Base-by-base conservation (phyloP, 2,888 invertebrate species). In the Anoplius nigerrimus region DNA sequence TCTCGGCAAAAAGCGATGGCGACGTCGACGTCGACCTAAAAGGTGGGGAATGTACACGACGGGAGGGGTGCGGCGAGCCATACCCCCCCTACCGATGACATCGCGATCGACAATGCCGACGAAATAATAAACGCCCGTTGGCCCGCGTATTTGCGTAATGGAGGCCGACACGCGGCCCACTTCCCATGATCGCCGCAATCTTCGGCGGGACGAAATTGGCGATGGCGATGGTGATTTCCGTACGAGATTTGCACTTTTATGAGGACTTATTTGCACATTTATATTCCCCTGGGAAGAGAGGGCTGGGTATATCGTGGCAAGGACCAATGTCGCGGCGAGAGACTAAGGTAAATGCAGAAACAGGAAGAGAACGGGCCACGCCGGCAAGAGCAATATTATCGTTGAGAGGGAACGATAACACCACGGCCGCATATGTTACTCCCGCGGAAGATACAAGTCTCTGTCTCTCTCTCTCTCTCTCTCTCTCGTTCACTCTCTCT, bases 391-490 rank as follows among this genome's bases (percentile, higher is more conserved):
- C 77, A 84, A 84, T 84, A 84, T 84, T 84, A 84, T 84, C 78
- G 75, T 84, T 84, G 76, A 79, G 77, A 83, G 79, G 82, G 73
- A 84, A 84, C 78, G 84, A 83, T 84, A 84, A 83, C 84, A 84
- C 69, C 69, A 74, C 62, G 75, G 70, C 74, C 74, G 83, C 83
- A 82, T 83, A 81, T 82, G 83, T 82, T 82, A 79, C 78, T 60
- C 66, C 72, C 57, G 70, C 69, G 64, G 8, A 70, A 66, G 71
- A 66, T 72, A 74, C 69, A 69, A 72, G 71, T 74, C 69, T 76
- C 72, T 67, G 56, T 63, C 66, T 62, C 60, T 2, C 24, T 24
- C 3, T 6, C 24, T 24, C 24, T 24, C 24, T 24, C 24, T 24
- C 11, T 34, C 34, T 34, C 6, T 13, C n/a, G n/a, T n/a, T 63